Base-by-base conservation (phyloP, 2,113 vertebrate genomes). In the Myanophis thanlyinensis region DNA sequence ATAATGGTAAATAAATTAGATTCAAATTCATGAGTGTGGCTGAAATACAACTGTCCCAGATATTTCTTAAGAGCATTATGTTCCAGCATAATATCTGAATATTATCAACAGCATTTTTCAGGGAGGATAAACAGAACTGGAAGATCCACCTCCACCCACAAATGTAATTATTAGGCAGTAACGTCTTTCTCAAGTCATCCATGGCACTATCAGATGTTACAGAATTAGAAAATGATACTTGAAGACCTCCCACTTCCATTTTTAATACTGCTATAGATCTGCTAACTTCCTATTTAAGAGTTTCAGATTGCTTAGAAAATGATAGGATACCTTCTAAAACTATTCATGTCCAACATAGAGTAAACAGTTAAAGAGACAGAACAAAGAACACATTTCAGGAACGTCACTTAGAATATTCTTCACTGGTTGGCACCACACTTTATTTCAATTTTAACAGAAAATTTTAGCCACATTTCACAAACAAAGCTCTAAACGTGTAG, bases 381-480 rank as follows among this genome's bases (percentile, higher is more conserved):
- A 80, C 27, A 85, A n/a, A 48, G 88, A 46, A 35, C 47, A 59
- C 0, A 8, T 89, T 92, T 85, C 2, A 47, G 52, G 46, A 40
- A 62, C 35, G 46, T 89, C 88, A 89, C 20, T 23, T 85, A 56
- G 46, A 47, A 56, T 35, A 54, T 89, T 53, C 40, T 51, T 80
- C 52, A 85, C n/a, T 47, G 48, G 22, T 89, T 92, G 92, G 92
- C 92, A 92, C 92, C 52, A 92, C 80, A 92, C 85, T 88, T 73
- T 9, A 80, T 59, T 91, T 91, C 44, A 85, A 12, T 59, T 59
- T 92, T 92, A 59, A 89, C 80, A 86, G 80, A 90, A 91, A 91
- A 56, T 0, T 13, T 85, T 80, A 49, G 40, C 88, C 62, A 84
- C n/a, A 89, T 92, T 89, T 89, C 52, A 92, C n/a, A 85, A 40